Percentiles rank a stretch among this genome's conserved stretches.
Evolutionary conservation across 2,888 invertebrate genomes (phyloP).

Genomic region (Lasioglossum marginatum): DNA sequence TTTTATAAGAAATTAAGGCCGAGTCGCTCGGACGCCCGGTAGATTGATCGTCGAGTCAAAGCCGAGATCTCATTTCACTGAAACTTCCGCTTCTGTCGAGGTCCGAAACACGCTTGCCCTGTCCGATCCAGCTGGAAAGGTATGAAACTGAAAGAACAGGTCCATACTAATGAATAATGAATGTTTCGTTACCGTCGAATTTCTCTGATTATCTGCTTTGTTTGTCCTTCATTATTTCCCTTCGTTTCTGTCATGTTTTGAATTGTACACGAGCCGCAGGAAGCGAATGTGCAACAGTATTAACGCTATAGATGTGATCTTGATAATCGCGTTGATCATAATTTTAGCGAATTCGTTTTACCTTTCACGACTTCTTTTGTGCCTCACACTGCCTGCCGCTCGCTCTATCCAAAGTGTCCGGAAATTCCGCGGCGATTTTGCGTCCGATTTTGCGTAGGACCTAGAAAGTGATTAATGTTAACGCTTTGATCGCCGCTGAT

Average conservation of each 20-base stretch:
- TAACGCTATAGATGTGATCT: conserved; percentile 38
- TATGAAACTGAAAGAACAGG: conserved; percentile 70
- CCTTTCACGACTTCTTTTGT: conserved; percentile 51
- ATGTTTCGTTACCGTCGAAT: not conserved
- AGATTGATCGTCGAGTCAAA: conserved; percentile 42
- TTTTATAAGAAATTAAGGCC: not conserved
- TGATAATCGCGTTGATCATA: conserved; percentile 8
- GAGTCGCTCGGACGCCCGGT: not conserved
- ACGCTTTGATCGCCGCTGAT: not conserved
- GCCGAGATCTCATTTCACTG: conserved; percentile 67
- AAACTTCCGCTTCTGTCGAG: conserved; percentile 57
- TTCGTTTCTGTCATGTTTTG: conserved; percentile 33
- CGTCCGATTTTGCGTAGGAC: not conserved
- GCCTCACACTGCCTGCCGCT: conserved; percentile 55
- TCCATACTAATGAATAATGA: not conserved
- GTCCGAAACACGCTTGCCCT: conserved; percentile 44
- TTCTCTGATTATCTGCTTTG: not conserved
- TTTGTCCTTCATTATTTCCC: not conserved
- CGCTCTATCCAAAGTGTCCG: conserved; percentile 46
- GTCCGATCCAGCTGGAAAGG: conserved; percentile 64
- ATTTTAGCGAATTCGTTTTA: conserved; percentile 46
- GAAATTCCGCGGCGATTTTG: not conserved
- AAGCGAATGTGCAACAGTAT: conserved; percentile 54
- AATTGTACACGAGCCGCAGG: not conserved
- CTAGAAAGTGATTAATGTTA: not conserved